phyloP scores from a whole-genome alignment of 2,888 invertebrate species.

The Platynereis dumerilii region DNA sequence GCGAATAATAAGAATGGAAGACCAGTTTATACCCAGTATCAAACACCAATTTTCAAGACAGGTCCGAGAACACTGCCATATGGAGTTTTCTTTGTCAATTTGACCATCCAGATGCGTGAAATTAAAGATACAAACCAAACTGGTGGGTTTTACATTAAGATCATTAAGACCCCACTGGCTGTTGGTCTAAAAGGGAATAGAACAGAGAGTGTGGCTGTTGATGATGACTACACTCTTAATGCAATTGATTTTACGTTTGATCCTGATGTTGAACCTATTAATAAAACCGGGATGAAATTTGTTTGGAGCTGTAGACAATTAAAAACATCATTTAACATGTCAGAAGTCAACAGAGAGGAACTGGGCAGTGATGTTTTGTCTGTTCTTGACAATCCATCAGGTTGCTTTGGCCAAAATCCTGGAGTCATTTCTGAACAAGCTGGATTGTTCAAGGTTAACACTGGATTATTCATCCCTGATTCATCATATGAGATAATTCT shows the following conservation, averaged over 20 bases:
- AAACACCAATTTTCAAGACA: background rate
- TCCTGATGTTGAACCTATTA: background rate
- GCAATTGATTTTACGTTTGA: slow-evolving; percentile 4
- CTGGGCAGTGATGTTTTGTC: background rate
- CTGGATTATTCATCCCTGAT: background rate
- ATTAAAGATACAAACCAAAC: background rate
- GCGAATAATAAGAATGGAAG: background rate
- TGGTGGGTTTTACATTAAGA: background rate
- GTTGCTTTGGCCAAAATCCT: background rate
- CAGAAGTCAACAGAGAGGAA: background rate
- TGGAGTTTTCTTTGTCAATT: background rate
- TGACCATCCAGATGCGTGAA: background rate
- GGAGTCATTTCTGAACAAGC: slow-evolving; percentile 1
- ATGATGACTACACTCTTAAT: background rate
- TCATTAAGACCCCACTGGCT: slow-evolving; percentile 4
- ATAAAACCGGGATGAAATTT: background rate
- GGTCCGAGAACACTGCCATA: background rate
- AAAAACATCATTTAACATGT: background rate
- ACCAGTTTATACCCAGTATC: background rate
- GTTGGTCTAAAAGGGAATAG: background rate
- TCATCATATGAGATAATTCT: background rate
- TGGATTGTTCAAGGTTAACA: background rate
- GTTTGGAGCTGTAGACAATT: background rate
- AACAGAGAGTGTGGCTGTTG: background rate
- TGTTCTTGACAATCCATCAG: background rate